phyloP scores from a whole-genome alignment of 92 coral and sea anemone genomes.

The Porites divaricata region DNA sequence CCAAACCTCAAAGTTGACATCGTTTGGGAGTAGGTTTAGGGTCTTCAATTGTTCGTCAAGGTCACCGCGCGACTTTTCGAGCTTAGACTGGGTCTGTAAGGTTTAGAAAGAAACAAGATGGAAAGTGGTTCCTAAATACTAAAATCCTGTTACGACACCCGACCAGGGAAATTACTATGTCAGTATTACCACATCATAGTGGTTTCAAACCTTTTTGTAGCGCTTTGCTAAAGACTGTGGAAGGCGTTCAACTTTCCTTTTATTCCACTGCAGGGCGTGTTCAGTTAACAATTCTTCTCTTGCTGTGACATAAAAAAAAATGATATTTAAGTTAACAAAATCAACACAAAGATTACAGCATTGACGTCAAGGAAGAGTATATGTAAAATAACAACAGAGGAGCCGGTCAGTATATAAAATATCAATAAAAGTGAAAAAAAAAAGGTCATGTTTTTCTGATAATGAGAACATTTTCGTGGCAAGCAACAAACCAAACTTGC shows the following conservation, averaged over 20 bases:
- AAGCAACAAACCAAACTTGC: too few species aligned
- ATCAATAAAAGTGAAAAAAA: too few species aligned
- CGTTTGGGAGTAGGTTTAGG: constrained; percentile 1
- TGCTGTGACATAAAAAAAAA: constrained; percentile 20
- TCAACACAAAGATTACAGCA: neutral
- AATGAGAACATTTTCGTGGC: too few species aligned
- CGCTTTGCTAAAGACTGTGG: constrained; percentile 47
- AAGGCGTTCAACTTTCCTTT: constrained; percentile 43
- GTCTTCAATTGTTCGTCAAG: constrained; percentile 2
- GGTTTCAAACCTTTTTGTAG: constrained; percentile 49
- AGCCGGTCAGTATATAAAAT: too few species aligned
- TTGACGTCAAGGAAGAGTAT: neutral
- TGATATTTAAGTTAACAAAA: neutral
- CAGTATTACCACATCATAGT: too few species aligned
- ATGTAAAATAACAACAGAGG: too few species aligned
- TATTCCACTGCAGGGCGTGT: constrained; percentile 69
- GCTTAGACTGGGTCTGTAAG: neutral
- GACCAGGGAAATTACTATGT: too few species aligned
- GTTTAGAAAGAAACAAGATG: too few species aligned
- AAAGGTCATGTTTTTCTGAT: too few species aligned
- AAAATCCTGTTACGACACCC: too few species aligned
- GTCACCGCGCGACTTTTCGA: neutral
- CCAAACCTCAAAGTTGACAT: constrained; percentile 9
- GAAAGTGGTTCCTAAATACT: too few species aligned
- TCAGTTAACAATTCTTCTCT: constrained; percentile 76